phyloP scores from a whole-genome alignment of 1,140 invertebrate genomes.

The Neotoxoptera formosana region DNA sequence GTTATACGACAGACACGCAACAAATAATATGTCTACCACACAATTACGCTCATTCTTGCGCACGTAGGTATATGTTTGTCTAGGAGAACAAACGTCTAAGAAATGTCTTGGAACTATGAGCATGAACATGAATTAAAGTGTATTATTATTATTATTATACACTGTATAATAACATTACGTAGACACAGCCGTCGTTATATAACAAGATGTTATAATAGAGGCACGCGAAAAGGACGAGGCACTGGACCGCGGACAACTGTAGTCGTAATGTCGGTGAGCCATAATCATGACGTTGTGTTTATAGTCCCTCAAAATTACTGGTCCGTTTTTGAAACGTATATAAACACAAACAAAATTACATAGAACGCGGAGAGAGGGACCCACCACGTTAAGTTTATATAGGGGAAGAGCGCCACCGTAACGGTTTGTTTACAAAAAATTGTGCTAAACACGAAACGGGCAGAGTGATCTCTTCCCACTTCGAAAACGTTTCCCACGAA shows the following conservation, averaged over 20 bases:
- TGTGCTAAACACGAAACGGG: neutral
- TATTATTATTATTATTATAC: neutral
- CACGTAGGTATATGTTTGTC: neutral
- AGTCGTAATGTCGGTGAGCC: neutral
- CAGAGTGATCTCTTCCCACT: too few relatives aligned
- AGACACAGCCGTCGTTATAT: neutral
- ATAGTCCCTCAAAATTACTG: neutral
- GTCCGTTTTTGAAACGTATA: neutral
- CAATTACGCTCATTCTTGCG: neutral
- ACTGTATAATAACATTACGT: neutral
- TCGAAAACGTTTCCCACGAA: neutral
- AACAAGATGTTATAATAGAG: neutral
- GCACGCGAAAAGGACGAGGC: neutral
- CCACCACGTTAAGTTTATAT: neutral
- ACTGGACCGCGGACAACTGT: neutral
- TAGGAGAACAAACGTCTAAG: neutral
- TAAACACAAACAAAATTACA: neutral
- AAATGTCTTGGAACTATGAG: slow-evolving; percentile 15
- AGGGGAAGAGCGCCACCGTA: too few relatives aligned
- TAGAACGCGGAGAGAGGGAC: neutral
- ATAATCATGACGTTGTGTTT: neutral
- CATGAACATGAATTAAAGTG: neutral
- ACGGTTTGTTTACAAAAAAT: neutral
- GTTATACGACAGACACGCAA: neutral
- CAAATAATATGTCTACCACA: neutral